Conservation (phyloP, 2,888 invertebrate genomes). For the Tenthredo distinguenda region DNA sequence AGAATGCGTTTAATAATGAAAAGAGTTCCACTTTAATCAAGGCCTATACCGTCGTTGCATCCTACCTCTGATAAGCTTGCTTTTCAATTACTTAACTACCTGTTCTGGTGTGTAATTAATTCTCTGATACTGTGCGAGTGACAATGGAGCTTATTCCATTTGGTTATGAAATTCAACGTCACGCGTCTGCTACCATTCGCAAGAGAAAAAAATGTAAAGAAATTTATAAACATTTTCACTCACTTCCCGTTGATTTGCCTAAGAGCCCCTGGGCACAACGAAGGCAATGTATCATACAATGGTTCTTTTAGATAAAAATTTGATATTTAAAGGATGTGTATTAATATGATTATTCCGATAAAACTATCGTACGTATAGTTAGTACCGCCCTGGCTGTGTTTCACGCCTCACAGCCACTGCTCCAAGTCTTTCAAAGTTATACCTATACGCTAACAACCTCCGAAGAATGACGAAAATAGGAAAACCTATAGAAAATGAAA, state of each 20-base stretch:
- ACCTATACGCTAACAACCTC: background rate
- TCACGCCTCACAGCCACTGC: slow-evolving; percentile 45
- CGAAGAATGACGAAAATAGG: slow-evolving; percentile 35
- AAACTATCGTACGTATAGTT: background rate
- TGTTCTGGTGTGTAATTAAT: background rate
- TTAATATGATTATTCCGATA: background rate
- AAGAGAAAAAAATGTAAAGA: background rate
- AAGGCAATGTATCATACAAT: background rate
- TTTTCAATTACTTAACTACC: slow-evolving; percentile 26
- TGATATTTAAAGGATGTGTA: background rate
- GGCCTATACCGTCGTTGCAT: slow-evolving; percentile 10
- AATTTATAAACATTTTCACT: background rate
- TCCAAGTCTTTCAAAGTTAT: slow-evolving; percentile 18
- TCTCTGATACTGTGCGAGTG: background rate
- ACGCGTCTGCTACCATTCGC: background rate
- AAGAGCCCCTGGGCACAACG: background rate
- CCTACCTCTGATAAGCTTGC: background rate
- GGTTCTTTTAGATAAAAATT: background rate
- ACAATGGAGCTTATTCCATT: background rate
- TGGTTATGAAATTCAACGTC: background rate
- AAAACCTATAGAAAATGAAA: background rate
- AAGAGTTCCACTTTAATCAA: slow-evolving; percentile 27
- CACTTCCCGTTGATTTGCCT: background rate
- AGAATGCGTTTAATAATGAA: slow-evolving; percentile 41
- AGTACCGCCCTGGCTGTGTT: background rate